These are phyloP conservation scores for Actenoides lindsayi DNA, from an alignment of 2,113 vertebrate species.

Conservation along the genomic window DNA sequence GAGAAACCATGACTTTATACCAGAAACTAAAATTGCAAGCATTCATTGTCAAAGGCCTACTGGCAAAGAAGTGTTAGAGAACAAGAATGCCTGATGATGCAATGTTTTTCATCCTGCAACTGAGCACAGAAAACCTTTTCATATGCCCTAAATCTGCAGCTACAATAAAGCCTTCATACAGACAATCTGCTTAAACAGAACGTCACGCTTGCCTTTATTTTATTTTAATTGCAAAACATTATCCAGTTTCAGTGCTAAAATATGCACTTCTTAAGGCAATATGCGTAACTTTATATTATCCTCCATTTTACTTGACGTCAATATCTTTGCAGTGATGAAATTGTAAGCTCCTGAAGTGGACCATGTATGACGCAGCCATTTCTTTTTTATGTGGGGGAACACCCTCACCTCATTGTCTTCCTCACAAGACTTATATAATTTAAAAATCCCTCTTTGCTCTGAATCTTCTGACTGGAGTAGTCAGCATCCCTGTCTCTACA, in stretches of 20 bases:
- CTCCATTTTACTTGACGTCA: conserved; percentile 59
- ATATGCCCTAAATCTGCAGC: conserved; percentile 77
- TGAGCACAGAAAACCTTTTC: conserved; percentile 82
- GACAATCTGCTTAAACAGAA: conserved; percentile 73
- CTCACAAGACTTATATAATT: neutral
- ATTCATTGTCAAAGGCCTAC: conserved; percentile 65
- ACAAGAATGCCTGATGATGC: conserved; percentile 76
- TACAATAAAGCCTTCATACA: conserved; percentile 75
- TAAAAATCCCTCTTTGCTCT: neutral
- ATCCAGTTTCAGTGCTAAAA: conserved; percentile 56
- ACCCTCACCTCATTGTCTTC: conserved; percentile 44
- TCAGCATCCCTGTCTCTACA: neutral
- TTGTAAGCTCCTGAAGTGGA: conserved; percentile 39
- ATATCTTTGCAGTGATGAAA: conserved; percentile 5
- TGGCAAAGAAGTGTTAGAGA: conserved; percentile 70
- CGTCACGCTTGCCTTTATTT: conserved; percentile 72
- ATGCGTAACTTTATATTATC: conserved; percentile 45
- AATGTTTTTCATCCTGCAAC: conserved; percentile 75
- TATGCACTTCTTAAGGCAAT: conserved; percentile 52
- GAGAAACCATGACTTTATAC: conserved; percentile 70
- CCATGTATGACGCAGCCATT: conserved; percentile 38
- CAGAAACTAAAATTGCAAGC: conserved; percentile 72
- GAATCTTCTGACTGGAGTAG: neutral
- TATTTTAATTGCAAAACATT: conserved; percentile 69
- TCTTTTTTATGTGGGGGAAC: neutral